Conservation (phyloP, 1,140 invertebrate species). For the fruit fly (Drosophila melanogaster) region Release_6_plus_ISO1_MT NT_033779.5:12756501-12757000, state of each 20-base stretch:
- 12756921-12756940: constrained; percentile 37
- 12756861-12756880: constrained; percentile 81
- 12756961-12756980: neutral
- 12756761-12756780: neutral
- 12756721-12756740: constrained; percentile 12
- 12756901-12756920: constrained; percentile 65
- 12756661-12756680: no score
- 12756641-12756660: no score
- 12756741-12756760: constrained; percentile 23
- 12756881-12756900: constrained; percentile 53
- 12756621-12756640: neutral
- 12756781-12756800: constrained; percentile 34
- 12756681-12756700: constrained; percentile 7
- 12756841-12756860: constrained; percentile 75
- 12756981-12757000: neutral
- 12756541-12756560: neutral
- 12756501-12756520: constrained; percentile 71
- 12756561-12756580: no score
- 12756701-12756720: constrained; percentile 1
- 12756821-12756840: constrained; percentile 80
- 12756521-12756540: neutral
- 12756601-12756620: no score
- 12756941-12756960: constrained; percentile 11
- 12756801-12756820: constrained; percentile 41
- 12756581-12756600: no score